Evolutionary conservation across 37 sponge, comb jelly and placozoan species (phyloP).

Genomic region (Theonella swinhoei): DNA sequence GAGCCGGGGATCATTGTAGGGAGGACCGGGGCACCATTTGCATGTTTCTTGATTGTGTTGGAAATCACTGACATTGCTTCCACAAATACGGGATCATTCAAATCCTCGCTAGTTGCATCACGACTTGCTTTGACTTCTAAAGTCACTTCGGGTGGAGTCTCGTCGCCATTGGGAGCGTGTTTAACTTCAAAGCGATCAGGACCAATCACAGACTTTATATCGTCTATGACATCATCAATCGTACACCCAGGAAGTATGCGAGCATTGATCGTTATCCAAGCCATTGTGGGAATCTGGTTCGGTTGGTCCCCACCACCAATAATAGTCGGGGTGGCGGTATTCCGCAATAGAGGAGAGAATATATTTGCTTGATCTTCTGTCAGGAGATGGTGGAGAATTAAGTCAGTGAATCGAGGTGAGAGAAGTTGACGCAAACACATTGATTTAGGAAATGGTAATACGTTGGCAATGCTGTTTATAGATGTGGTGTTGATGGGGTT

Average conservation of each 20-base stretch:
- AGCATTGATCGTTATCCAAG: conserved; percentile 62
- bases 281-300: conserved; percentile 81
- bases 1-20: conserved; percentile 58
- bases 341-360: conserved; percentile 65
- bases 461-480: conserved; percentile 44
- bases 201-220: conserved; percentile 66
- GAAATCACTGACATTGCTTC: conserved; percentile 45
- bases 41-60: conserved; percentile 14
- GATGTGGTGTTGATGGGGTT: conserved; percentile 40
- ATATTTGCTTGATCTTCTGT: conserved; percentile 42
- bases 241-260: conserved; percentile 79
- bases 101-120: conserved; percentile 48
- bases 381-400: conserved; percentile 36
- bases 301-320: conserved; percentile 53
- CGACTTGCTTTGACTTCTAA: conserved; percentile 41
- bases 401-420: conserved; percentile 41
- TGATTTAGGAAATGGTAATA: conserved; percentile 49
- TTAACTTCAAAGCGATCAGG: conserved; percentile 14
- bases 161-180: conserved; percentile 16
- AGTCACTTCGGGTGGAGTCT: conserved; percentile 38
- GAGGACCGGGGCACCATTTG: conserved; percentile 61
- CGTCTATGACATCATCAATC: conserved; percentile 54
- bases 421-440: conserved; percentile 50
- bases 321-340: conserved; percentile 74
- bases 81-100: conserved; percentile 2